A percentile compares a stretch with the other conserved stretches of the same genome.
Evolutionary conservation across 2,888 invertebrate genomes (phyloP).

Genomic region (Scotopteryx bipunctaria): DNA sequence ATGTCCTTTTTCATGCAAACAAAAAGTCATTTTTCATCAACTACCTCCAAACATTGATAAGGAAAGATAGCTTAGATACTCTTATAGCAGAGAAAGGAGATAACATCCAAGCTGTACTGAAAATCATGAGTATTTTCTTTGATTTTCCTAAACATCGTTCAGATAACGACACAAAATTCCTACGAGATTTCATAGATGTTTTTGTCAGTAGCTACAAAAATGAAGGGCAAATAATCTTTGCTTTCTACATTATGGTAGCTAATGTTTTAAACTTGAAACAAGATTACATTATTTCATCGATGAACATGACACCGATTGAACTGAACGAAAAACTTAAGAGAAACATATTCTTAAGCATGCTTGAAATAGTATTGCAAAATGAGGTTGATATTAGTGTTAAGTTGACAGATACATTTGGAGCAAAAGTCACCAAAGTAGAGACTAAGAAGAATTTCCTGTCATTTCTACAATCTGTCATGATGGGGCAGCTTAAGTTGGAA

Average conservation of each 20-base stretch:
- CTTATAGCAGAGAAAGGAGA: constrained; percentile 72
- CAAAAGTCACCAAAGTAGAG: constrained; percentile 65
- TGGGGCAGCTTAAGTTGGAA: constrained; percentile 65
- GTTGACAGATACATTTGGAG: constrained; percentile 67
- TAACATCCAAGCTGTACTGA: constrained; percentile 71
- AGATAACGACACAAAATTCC: constrained; percentile 52
- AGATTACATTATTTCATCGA: constrained; percentile 63
- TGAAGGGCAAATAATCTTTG: constrained; percentile 70
- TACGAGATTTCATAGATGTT: constrained; percentile 65
- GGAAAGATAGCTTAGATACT: constrained; percentile 66
- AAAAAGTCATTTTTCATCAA: constrained; percentile 65
- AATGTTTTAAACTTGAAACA: constrained; percentile 65
- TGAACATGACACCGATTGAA: constrained; percentile 57
- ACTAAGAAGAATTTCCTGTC: constrained; percentile 67
- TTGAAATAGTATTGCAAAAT: constrained; percentile 58
- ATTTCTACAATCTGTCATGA: constrained; percentile 68
- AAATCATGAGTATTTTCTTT: constrained; percentile 70
- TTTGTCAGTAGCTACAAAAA: constrained; percentile 65
- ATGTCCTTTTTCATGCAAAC: constrained; percentile 62
- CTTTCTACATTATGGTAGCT: constrained; percentile 67
- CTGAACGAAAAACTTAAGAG: constrained; percentile 64
- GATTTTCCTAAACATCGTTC: constrained; percentile 62
- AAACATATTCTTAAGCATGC: constrained; percentile 64
- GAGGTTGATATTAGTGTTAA: constrained; percentile 70
- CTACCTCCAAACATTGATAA: constrained; percentile 65